Percentiles rank a stretch among this genome's conserved stretches.
These are phyloP conservation scores for Lepidurus couesii DNA, from an alignment of 1,140 invertebrate species.

Conservation along the genomic window DNA sequence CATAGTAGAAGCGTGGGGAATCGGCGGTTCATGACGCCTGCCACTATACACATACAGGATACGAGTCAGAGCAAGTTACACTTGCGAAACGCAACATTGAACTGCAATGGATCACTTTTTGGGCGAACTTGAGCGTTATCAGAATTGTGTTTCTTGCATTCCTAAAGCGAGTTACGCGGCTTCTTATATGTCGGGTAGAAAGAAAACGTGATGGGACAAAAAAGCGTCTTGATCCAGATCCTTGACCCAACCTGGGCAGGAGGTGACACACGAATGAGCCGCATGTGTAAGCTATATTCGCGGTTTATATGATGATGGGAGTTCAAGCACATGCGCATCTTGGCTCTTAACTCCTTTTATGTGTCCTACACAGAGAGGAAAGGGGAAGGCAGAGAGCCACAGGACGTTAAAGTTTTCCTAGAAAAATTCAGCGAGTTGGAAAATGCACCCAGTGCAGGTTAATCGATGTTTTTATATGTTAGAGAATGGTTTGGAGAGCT, in stretches of 20 bases:
- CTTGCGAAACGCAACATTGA: not conserved
- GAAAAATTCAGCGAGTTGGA: slow-evolving; percentile 14
- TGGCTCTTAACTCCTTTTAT: not conserved
- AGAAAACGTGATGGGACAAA: no score
- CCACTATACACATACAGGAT: not conserved
- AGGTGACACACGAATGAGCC: not conserved
- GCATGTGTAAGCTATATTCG: not conserved
- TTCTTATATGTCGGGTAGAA: no score
- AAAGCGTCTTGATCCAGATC: not conserved
- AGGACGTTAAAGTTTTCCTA: slow-evolving; percentile 15
- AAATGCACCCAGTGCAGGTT: slow-evolving; percentile 14
- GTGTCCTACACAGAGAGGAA: not conserved
- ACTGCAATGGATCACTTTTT: not conserved
- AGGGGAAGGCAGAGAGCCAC: not conserved
- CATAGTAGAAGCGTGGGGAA: not conserved
- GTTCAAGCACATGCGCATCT: not conserved
- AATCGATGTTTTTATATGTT: slow-evolving; percentile 22
- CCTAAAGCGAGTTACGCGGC: not conserved
- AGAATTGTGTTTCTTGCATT: not conserved
- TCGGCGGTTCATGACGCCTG: not conserved
- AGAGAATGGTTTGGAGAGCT: slow-evolving; percentile 18
- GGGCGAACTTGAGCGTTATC: not conserved
- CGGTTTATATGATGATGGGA: not conserved
- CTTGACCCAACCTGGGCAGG: not conserved
- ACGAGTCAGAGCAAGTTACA: not conserved